Percentiles rank a stretch among this genome's conserved stretches.
These are phyloP conservation scores for Dipodomys ordii DNA, from an alignment of 2,113 vertebrate species.

Conservation along the genomic window DNA sequence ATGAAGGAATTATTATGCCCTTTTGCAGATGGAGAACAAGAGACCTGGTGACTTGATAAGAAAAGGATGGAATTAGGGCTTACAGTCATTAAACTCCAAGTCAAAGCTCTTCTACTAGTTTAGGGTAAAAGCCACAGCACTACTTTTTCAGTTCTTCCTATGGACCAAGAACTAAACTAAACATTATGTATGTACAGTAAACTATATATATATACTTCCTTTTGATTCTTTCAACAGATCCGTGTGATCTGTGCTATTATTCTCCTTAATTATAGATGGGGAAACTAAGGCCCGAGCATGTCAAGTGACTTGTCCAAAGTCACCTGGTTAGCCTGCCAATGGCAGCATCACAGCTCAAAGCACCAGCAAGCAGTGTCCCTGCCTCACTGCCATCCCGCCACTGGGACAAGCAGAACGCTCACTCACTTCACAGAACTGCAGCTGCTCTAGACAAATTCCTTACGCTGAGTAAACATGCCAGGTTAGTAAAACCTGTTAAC, in stretches of 20 bases:
- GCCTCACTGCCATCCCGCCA: background rate
- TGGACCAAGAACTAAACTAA: background rate
- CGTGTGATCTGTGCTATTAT: background rate
- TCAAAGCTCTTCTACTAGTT: conserved; percentile 23
- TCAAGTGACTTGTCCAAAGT: background rate
- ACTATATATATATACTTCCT: background rate
- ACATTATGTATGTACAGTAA: background rate
- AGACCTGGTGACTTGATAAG: background rate
- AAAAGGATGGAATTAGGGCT: conserved; percentile 31
- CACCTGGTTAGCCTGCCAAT: background rate
- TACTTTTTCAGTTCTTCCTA: background rate
- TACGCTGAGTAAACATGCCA: background rate
- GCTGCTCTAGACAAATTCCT: background rate
- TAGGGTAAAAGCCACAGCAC: background rate
- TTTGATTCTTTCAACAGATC: background rate
- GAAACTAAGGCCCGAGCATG: background rate
- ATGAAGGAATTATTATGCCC: background rate
- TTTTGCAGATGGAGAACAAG: background rate
- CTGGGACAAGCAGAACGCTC: background rate
- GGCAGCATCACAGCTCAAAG: background rate
- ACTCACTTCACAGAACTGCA: background rate
- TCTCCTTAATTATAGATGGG: background rate
- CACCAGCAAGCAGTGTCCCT: background rate
- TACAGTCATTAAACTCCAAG: conserved; percentile 31
- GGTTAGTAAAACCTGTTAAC: background rate